These are phyloP conservation scores for Leptopilina boulardi DNA, from an alignment of 1,140 invertebrate genomes.

Conservation along the genomic window DNA sequence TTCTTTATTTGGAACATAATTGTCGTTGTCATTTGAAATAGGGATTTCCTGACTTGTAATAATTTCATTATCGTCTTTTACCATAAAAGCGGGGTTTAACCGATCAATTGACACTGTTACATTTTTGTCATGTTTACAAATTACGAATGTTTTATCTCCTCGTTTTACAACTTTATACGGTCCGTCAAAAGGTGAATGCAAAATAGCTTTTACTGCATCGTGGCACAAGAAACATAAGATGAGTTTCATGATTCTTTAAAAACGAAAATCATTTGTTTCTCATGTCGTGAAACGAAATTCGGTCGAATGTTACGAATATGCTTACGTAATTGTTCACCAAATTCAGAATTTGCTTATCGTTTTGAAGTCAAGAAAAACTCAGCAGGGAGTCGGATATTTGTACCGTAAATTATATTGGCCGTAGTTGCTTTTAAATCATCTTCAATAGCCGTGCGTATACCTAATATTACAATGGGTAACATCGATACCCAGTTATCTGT, in stretches of 20 bases:
- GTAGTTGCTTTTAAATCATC: not conserved
- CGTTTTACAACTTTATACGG: constrained; percentile 47
- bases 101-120: too few species aligned
- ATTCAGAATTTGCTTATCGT: not conserved
- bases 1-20: not conserved
- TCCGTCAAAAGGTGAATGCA: constrained; percentile 43
- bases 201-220: constrained; percentile 32
- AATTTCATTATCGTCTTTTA: not conserved
- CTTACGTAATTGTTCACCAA: not conserved
- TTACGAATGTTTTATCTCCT: constrained; percentile 36
- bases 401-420: not conserved
- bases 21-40: not conserved
- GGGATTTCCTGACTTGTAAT: not conserved
- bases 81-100: constrained; percentile 48
- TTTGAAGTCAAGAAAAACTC: constrained; percentile 12
- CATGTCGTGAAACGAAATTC: constrained; percentile 31
- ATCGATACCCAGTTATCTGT: not conserved
- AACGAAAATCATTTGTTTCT: constrained; percentile 40
- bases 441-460: not conserved
- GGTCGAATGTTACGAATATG: not conserved
- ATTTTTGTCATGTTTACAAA: constrained; percentile 35
- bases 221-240: constrained; percentile 49
- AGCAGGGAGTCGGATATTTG: not conserved
- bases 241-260: constrained; percentile 42
- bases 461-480: constrained; percentile 4